Evolutionary conservation across 1,140 invertebrate species (phyloP), one percentile per base, ranked within the genome.

Genomic region (Spodoptera litura): DNA sequence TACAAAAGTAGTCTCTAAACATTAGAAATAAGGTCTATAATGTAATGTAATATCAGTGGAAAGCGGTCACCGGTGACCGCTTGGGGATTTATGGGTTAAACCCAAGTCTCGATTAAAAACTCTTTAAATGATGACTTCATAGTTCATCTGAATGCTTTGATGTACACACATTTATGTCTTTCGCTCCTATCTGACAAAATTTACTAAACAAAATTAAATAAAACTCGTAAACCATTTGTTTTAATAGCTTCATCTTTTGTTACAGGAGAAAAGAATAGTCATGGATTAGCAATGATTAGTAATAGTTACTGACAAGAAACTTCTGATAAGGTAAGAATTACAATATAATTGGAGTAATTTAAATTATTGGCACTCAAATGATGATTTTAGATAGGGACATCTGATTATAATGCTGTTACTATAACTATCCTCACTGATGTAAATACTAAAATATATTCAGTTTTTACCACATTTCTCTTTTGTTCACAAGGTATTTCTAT

Each of bases 321-420:
- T 44, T 5, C 38, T 44, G 8, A 44, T 44, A 10, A 25, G 55
- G 55, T 56, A 56, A 56, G 55, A 25, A 20, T 56, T 56, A 9
- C 8, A 10, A 20, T 9, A 9, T 20, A 56, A 25, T 20, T 3
- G 5, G n/a, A 15, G 6, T 13, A 3, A 4, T 13, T 8, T 20
- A 13, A 20, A 20, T 44, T 44, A 56, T 56, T 9, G 20, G 25
- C 27, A 56, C 62, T 81, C 11, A 76, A 66, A 89, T 93, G 90
- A 93, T 93, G 91, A 93, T 84, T 78, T 85, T 56, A 87, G 91
- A 93, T 93, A 92, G 91, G 91, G 91, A 93, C 90, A 93, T 91
- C 91, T 91, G 89, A 93, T 80, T 77, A 90, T 89, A 81, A 84
- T 90, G 88, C 85, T 88, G 88, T 89, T 88, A 82, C 83, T 75